Percentiles rank a stretch among this genome's conserved stretches.
Conservation (phyloP, 2,797 vertebrate species). For the Phrynocephalus vlangalii region DNA sequence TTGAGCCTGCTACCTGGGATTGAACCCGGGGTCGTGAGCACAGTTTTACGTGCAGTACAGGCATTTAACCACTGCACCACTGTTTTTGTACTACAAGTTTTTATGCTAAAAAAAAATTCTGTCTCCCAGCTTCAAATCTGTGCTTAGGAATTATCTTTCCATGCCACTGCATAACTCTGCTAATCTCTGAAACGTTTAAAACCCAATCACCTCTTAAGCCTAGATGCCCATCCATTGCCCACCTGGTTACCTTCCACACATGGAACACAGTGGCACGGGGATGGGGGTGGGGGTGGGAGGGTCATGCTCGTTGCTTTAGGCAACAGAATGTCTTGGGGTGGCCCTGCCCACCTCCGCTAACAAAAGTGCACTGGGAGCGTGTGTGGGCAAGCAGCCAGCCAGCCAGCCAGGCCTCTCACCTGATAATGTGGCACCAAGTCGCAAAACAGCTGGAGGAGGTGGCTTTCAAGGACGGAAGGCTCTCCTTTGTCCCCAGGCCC, state of each 20-base stretch:
- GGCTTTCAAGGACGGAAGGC: constrained; percentile 67
- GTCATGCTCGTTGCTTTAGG: neutral
- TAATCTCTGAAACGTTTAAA: too few relatives aligned
- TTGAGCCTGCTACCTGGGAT: too few relatives aligned
- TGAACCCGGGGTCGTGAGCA: too few relatives aligned
- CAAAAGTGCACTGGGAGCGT: neutral
- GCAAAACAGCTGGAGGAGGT: constrained; percentile 83
- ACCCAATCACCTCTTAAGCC: too few relatives aligned
- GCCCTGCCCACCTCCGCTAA: neutral
- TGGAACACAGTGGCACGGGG: neutral
- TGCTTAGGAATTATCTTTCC: too few relatives aligned
- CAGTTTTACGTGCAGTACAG: too few relatives aligned
- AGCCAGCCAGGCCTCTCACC: constrained; percentile 74
- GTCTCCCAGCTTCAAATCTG: too few relatives aligned
- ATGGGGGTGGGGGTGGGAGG: too few relatives aligned
- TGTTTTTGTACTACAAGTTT: too few relatives aligned
- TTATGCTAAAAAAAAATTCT: too few relatives aligned
- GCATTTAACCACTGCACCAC: too few relatives aligned
- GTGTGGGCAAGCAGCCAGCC: constrained; percentile 4
- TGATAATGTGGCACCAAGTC: constrained; percentile 87
- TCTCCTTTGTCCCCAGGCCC: constrained; percentile 46
- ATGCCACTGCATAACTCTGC: too few relatives aligned
- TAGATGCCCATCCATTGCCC: neutral
- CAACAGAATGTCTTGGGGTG: neutral
- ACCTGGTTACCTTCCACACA: neutral